Evolutionary conservation across 2,797 vertebrate species (phyloP).

Genomic region (Brachyalestes nurse): DNA sequence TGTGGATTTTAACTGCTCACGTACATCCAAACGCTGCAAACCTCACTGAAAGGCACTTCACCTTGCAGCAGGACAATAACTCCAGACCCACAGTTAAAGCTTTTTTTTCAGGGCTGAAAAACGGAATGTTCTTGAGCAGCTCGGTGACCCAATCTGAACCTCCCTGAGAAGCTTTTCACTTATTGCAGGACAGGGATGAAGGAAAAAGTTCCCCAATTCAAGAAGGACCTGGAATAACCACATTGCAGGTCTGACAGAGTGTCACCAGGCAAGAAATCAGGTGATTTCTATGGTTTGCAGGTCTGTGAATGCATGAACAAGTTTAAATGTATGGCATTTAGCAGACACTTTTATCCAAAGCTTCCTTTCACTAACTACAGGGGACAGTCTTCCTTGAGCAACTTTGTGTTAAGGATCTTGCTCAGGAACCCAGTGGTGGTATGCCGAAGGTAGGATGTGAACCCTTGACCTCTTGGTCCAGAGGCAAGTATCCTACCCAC

Average conservation of each 20-base stretch:
- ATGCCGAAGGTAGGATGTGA: no score
- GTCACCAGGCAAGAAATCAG: background rate
- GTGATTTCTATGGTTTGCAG: background rate
- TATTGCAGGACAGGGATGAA: background rate
- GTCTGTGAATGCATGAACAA: background rate
- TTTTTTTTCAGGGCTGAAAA: background rate
- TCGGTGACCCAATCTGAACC: background rate
- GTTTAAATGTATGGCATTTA: no score
- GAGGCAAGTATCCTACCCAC: no score
- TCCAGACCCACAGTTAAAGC: background rate
- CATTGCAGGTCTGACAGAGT: background rate
- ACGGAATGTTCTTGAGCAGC: background rate
- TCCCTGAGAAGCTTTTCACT: background rate
- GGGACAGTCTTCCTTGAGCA: no score
- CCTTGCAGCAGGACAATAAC: background rate
- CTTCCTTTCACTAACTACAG: no score
- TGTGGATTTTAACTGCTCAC: background rate
- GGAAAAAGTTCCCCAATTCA: background rate
- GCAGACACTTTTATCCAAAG: no score
- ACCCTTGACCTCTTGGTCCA: no score
- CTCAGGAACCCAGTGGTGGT: no score
- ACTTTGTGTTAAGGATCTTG: no score
- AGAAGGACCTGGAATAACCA: background rate
- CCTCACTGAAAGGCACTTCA: background rate
- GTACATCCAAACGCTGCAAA: background rate